phyloP scores from a whole-genome alignment of 2,888 invertebrate species.

The Serrognathus titanus region DNA sequence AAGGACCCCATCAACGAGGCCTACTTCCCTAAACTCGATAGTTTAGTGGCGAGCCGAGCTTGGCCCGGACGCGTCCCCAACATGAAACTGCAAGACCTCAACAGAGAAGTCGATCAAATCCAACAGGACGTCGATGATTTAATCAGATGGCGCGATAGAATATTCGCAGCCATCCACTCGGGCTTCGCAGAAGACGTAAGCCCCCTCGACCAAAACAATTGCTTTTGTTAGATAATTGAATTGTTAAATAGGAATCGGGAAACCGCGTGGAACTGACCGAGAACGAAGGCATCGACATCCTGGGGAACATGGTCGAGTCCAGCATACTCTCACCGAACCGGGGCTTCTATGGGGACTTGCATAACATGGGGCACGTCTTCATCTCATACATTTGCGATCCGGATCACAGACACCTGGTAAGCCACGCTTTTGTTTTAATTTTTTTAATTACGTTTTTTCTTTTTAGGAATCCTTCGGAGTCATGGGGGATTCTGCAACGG shows the following conservation, averaged over 20 bases:
- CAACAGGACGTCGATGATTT: constrained; percentile 65
- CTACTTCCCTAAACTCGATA: constrained; percentile 82
- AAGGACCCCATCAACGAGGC: constrained; percentile 69
- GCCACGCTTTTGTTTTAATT: constrained; percentile 21
- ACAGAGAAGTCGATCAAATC: constrained; percentile 66
- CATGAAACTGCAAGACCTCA: constrained; percentile 58
- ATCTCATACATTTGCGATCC: constrained; percentile 78
- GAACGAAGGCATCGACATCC: constrained; percentile 67
- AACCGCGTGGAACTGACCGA: constrained; percentile 59
- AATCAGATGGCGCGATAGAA: constrained; percentile 73
- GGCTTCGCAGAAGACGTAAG: constrained; percentile 58
- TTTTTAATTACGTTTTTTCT: constrained; percentile 1
- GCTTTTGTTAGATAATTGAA: background rate
- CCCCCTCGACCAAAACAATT: constrained; percentile 6
- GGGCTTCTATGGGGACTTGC: constrained; percentile 72
- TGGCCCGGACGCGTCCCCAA: constrained; percentile 70
- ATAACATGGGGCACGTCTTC: constrained; percentile 79
- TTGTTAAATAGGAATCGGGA: constrained; percentile 49
- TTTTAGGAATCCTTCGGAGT: constrained; percentile 72
- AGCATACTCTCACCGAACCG: constrained; percentile 66
- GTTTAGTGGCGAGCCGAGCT: constrained; percentile 68
- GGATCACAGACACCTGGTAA: constrained; percentile 68
- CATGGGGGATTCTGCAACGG: constrained; percentile 80
- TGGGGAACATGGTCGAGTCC: constrained; percentile 79
- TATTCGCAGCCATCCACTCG: constrained; percentile 67